Conservation (phyloP, 2,113 vertebrate genomes). For the Pachycephala philippinensis region DNA sequence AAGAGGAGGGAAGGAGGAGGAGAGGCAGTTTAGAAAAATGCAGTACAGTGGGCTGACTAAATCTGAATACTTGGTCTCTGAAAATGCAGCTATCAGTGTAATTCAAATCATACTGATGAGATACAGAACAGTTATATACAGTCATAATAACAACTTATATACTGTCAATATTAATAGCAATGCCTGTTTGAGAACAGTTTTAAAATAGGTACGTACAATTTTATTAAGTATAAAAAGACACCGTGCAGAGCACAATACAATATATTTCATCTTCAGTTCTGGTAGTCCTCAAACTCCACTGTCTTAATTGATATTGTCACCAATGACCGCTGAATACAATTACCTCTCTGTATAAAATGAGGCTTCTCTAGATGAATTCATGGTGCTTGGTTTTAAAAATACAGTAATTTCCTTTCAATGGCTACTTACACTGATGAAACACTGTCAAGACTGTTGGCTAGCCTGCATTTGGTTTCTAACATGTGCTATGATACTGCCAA, state of each 20-base stretch:
- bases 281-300: neutral
- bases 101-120: neutral
- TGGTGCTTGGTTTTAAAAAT: constrained; percentile 35
- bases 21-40: neutral
- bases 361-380: neutral
- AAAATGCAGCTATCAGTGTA: neutral
- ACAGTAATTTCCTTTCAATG: constrained; percentile 3
- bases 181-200: constrained; percentile 20
- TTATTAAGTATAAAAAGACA: constrained; percentile 59
- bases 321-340: neutral
- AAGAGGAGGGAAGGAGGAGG: constrained; percentile 7
- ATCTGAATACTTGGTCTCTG: neutral
- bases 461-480: neutral
- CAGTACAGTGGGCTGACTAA: constrained; percentile 14
- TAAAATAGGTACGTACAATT: constrained; percentile 36
- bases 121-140: constrained; percentile 7
- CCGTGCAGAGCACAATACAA: constrained; percentile 40
- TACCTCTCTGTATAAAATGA: constrained; percentile 30
- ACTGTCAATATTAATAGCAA: neutral
- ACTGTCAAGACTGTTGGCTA: neutral
- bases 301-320: neutral
- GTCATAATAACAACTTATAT: neutral
- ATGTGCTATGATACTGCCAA: neutral
- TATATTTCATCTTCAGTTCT: constrained; percentile 14
- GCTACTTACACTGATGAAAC: constrained; percentile 33